Evolutionary conservation across 2,888 invertebrate genomes (phyloP).

Genomic region (Eupithecia inturbata): DNA sequence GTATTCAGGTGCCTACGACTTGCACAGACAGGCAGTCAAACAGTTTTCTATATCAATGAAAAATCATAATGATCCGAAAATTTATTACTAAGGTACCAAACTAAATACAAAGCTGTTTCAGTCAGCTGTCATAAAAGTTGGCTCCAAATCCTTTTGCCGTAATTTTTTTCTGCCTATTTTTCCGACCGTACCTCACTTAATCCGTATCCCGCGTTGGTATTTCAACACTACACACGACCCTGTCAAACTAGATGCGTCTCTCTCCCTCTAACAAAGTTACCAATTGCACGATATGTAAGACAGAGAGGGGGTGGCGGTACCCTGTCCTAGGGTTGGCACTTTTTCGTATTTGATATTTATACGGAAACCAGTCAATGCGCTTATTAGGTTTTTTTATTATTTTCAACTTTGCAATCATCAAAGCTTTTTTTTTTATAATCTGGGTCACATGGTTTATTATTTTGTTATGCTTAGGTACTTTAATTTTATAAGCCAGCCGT

Average conservation of each 20-base stretch:
- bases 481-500: too few relatives aligned
- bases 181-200: conserved; percentile 71
- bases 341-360: neutral
- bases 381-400: neutral
- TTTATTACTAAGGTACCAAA: too few relatives aligned
- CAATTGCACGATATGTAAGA: conserved; percentile 41
- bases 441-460: too few relatives aligned
- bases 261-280: conserved; percentile 47
- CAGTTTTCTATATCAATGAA: too few relatives aligned
- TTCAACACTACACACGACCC: conserved; percentile 69
- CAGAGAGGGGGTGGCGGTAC: conserved; percentile 41
- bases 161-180: conserved; percentile 48
- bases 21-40: too few relatives aligned
- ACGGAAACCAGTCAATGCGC: neutral
- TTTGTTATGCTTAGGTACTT: too few relatives aligned
- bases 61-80: too few relatives aligned
- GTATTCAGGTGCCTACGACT: too few relatives aligned
- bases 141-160: neutral
- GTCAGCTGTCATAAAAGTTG: neutral
- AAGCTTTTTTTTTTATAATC: too few relatives aligned
- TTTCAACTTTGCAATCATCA: too few relatives aligned
- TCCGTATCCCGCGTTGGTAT: conserved; percentile 78
- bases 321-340: conserved; percentile 28
- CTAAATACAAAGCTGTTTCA: too few relatives aligned
- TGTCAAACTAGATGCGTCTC: conserved; percentile 60